Base-by-base conservation (phyloP, 2,797 vertebrate species). In the Sebastes taczanowskii region DNA sequence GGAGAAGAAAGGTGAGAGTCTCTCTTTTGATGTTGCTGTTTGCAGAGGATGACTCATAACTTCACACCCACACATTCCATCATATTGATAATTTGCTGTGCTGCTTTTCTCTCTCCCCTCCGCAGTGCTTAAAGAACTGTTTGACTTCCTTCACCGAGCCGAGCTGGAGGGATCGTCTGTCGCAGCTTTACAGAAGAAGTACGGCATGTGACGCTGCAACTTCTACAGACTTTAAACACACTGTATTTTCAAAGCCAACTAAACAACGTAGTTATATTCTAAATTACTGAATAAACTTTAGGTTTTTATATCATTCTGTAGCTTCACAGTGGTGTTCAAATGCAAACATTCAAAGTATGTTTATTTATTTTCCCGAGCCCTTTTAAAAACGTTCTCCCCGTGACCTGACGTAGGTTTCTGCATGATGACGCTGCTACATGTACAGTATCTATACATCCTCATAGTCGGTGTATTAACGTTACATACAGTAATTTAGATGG, bases 1-100 rank as follows among this genome's bases (percentile, higher is more conserved):
- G 2, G 99, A 99, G 91, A 98, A 95, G 93, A 97, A 96, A 96
- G 95, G 98, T 99, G 35, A 38, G 35, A 11, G 14, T 60, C 1
- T 38, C 7, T 49, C 38, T 42, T 30, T 30, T 4, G 20, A 13
- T 14, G 10, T 23, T 23, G 0, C 11, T 11, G 1, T 10, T 14
- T 14, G 9, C 14, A 10, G 49, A n/a, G 3, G 1, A n/a, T 14
- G 1, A 46, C 11, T 49, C 2, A 7, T 14, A 4, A 4, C 1
- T 27, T 14, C 59, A 16, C 11, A 53, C 25, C 6, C 23, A 8
- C 5, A 13, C 6, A 4, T 46, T 74, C 27, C 11, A 13, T 22
- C 25, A 7, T 20, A 13, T 46, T 67, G 6, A 18, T 77, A 10
- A 60, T 29, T 1, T 30, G 1, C 18, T 32, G 1, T 4, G 0